These are phyloP conservation scores for Acanthurus tractus DNA, from an alignment of 2,797 vertebrate genomes.

Conservation along the genomic window DNA sequence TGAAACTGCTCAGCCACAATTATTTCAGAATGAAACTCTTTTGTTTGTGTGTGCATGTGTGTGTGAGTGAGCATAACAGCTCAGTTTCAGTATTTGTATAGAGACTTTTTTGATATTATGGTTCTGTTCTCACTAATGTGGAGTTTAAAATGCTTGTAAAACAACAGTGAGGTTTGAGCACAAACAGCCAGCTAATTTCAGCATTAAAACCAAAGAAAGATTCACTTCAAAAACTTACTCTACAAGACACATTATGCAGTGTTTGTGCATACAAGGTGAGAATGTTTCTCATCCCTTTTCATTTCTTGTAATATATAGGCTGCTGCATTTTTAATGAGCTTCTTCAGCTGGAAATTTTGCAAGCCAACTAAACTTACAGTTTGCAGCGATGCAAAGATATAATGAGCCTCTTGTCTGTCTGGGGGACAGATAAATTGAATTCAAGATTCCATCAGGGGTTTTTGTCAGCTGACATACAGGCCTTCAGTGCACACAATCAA, in stretches of 20 bases:
- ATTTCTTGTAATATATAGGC: conserved; percentile 2
- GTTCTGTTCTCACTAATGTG: conserved; percentile 25
- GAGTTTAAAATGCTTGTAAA: conserved; percentile 13
- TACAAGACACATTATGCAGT: neutral
- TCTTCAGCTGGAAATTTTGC: neutral
- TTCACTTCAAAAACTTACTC: neutral
- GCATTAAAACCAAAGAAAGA: neutral
- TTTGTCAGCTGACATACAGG: conserved; percentile 33
- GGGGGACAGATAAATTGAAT: conserved; percentile 35
- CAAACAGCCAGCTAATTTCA: conserved; percentile 11
- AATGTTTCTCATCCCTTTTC: neutral
- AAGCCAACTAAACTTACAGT: neutral
- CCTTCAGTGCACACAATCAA: conserved; percentile 8
- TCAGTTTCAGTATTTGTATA: conserved; percentile 45
- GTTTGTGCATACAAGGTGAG: conserved; percentile 1
- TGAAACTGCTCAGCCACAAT: conserved; percentile 8
- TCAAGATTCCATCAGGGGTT: conserved; percentile 11
- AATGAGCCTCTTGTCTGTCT: conserved; percentile 8
- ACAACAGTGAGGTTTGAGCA: conserved; percentile 23
- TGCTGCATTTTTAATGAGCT: conserved; percentile 25
- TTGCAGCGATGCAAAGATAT: conserved; percentile 8
- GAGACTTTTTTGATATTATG: conserved; percentile 57
- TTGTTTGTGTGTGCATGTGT: neutral
- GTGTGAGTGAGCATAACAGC: conserved; percentile 27
- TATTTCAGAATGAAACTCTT: conserved; percentile 75